Evolutionary conservation across 2,888 invertebrate species (phyloP), one percentile per base, ranked within the genome.

Genomic region (Phytoseiulus persimilis): DNA sequence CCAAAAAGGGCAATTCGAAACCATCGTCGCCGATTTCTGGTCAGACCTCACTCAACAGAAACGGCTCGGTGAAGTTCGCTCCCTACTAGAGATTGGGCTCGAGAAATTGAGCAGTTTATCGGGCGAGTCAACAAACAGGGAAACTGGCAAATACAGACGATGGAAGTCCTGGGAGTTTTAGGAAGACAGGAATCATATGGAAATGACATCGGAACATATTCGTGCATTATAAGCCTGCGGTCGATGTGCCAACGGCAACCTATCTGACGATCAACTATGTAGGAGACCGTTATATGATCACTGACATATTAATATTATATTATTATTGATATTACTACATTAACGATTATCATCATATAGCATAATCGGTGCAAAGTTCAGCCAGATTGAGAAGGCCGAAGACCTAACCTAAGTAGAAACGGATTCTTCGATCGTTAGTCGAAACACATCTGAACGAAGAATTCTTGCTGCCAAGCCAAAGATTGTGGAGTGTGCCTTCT

Each of bases 61-160:
- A 87, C 87, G 87, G 87, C 9, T 87, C 87, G 87, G 87, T 87
- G 39, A 87, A 87, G 39, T 87, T 87, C 33, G 87, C 87, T 28
- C 87, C 87, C 2, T 87, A 87, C 32, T 87, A 87, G 45, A 23
- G 11, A 11, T 11, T 33, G 65, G 18, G 18, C 18, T 65, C 18
- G 65, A 65, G 65, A 65, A 65, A 65, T 9, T 39, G 39, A 39
- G 39, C 14, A 65, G 65, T 65, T 23, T 14, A 11, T 14, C 18
- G 65, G 28, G 65, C 11, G 18, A 28, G 65, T 65, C 65, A 65
- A 65, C 1, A 65, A 31, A 31, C 11, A 65, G 65, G 39, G 39
- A 39, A 39, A 6, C 5, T 65, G 65, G 65, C 65, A 65, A 65
- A 65, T 23, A 23, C 23, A 65, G 65, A 65, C 2, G 65, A 65